Base-by-base conservation (phyloP, 2,797 vertebrate species). In the Hoplostethus mediterraneus region DNA sequence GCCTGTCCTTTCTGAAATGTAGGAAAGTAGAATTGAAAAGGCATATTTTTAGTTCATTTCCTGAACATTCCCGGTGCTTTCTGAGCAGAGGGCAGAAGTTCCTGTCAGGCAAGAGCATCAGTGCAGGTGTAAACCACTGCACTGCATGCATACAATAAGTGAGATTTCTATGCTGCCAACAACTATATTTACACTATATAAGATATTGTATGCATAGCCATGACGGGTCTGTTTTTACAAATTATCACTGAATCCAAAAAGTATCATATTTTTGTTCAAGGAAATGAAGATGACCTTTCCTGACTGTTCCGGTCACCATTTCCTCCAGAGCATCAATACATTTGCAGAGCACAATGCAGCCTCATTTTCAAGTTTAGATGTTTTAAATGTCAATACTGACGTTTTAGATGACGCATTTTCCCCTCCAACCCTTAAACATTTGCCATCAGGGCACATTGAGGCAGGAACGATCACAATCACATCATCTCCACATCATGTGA, bases 311-410 rank as follows among this genome's bases (percentile, higher is more conserved):
- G 1, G n/a, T 49, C 16, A n/a, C n/a, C 14, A 6, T 49, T 49
- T 49, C 12, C 12, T 17, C 48, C 48, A 49, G 48, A 12, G 48
- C 48, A 17, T 4, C 44, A 11, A 45, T 9, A 28, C 28, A 28
- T 28, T 28, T 28, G 28, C 28, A 28, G 28, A 28, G 28, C 28
- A 28, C 28, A 28, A 28, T 28, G 28, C 10, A 45, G 44, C 48
- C 21, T 14, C 16, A 17, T 21, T 51, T 51, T 25, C 49, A 7
- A 10, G 21, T 51, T 21, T 51, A 13, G 12, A 21, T 21, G 7
- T 67, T 55, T 75, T 25, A 79, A 85, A 86, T 71, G 73, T 59
- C 70, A 67, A 28, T 40, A 7, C 16, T 21, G 64, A 87, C 73
- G 33, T 77, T 71, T 63, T 2, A 67, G 71, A 71, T 21, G 62